Evolutionary conservation across 2,113 vertebrate genomes (phyloP).

Genomic region (Elephas maximus): DNA sequence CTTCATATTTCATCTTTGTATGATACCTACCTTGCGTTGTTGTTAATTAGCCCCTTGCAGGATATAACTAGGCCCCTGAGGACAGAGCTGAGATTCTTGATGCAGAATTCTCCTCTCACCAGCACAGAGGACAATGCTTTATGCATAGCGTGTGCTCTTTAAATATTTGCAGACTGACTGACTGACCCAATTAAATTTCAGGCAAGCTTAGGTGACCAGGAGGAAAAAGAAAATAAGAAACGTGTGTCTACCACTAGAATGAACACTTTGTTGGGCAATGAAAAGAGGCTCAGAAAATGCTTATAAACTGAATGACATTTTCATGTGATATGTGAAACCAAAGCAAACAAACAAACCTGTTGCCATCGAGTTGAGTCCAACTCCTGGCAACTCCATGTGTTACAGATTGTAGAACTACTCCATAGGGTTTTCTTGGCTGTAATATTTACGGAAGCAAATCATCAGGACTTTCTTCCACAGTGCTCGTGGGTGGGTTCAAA

Average conservation of each 20-base stretch:
- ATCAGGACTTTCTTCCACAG: no score
- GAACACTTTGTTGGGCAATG: not conserved
- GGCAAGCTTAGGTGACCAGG: not conserved
- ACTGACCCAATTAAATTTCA: not conserved
- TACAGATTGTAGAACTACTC: no score
- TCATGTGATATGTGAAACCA: not conserved
- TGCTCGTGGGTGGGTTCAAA: no score
- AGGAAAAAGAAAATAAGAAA: constrained; percentile 28
- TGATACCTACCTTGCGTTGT: not conserved
- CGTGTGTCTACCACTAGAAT: not conserved
- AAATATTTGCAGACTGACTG: not conserved
- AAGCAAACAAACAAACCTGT: no score
- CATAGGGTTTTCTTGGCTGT: no score
- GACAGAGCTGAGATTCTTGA: not conserved
- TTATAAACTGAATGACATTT: not conserved
- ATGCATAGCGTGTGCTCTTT: not conserved
- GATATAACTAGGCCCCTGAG: not conserved
- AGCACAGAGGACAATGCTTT: not conserved
- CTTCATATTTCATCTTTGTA: not conserved
- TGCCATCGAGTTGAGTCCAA: no score
- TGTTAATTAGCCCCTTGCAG: not conserved
- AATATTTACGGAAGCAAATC: no score
- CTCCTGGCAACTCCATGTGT: no score
- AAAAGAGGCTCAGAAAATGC: not conserved
- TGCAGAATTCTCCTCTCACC: not conserved